Evolutionary conservation across 2,797 vertebrate genomes (phyloP), one percentile per base, ranked within the genome.

Genomic region (Coendou prehensilis): DNA sequence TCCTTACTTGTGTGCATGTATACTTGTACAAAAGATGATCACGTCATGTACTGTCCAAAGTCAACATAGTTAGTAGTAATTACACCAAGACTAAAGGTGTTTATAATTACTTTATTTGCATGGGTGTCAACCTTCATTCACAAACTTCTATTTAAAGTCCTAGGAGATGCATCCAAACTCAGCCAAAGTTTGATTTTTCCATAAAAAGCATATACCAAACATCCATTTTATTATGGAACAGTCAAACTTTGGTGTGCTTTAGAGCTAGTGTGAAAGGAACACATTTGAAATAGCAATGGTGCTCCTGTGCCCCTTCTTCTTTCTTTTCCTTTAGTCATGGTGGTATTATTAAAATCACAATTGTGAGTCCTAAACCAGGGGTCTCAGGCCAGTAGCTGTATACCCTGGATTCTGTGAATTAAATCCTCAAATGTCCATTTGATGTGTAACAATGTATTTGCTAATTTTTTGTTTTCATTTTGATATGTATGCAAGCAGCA

Each of bases 301-400:
- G 11, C 5, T 75, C 14, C 23, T 9, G 7, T 4, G 11, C 1
- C 0, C 8, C 3, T 20, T 37, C 0, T 37, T 41, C 11, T 80
- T 0, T 1, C 26, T 18, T 20, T 64, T 18, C 26, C 54, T 63
- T 9, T 54, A 54, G 59, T 20, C 2, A 5, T 5, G 10, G 17
- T 0, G 0, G 2, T 28, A 8, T 69, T 50, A 33, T 17, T 6
- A 7, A 22, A 63, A 41, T 41, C 4, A 26, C 8, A 0, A 18
- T 26, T 50, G 9, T 86, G 28, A 26, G 0, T 73, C 11, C 18
- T 20, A 47, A 4, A 41, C 20, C 15, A 64, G 9, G 15, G 11
- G 20, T 61, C 28, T 71, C 52, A 80, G 0, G 0, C 13, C 69
- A 1, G 13, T 9, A 54, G 11, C 22, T 63, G 0, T 23, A 52